Conservation (phyloP, 1,140 invertebrate genomes). For the Tenebrio molitor region DNA sequence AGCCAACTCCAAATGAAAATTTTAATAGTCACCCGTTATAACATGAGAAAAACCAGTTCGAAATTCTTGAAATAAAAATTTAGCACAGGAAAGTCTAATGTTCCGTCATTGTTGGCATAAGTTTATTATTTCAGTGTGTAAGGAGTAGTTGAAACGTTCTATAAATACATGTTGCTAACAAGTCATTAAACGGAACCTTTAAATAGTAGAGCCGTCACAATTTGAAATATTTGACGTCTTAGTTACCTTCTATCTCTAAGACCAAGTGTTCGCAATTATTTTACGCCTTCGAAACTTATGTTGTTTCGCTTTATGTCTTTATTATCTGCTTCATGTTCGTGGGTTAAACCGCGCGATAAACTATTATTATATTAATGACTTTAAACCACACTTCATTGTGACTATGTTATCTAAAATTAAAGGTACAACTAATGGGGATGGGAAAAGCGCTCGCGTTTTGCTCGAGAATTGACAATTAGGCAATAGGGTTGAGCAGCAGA, state of each 20-base stretch:
- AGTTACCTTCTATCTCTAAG: slow-evolving; percentile 40
- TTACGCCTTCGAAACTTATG: slow-evolving; percentile 43
- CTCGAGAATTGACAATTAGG: slow-evolving; percentile 25
- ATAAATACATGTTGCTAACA: slow-evolving; percentile 38
- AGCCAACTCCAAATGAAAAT: too few species aligned
- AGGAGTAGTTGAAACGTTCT: slow-evolving; percentile 36
- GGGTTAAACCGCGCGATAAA: slow-evolving; percentile 40
- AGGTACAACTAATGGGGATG: slow-evolving; percentile 40
- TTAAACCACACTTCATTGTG: slow-evolving; percentile 22
- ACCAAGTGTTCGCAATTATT: slow-evolving; percentile 46
- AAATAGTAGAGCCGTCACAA: slow-evolving; percentile 38
- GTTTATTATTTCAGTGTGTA: slow-evolving; percentile 39
- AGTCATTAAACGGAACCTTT: slow-evolving; percentile 39
- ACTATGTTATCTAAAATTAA: slow-evolving; percentile 42
- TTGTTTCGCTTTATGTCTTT: slow-evolving; percentile 41
- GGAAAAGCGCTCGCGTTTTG: slow-evolving; percentile 16
- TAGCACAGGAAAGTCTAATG: not conserved
- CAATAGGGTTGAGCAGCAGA: slow-evolving; percentile 9
- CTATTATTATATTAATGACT: slow-evolving; percentile 47
- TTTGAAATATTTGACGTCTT: slow-evolving; percentile 40
- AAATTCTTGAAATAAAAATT: not conserved
- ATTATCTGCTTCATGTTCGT: slow-evolving; percentile 43
- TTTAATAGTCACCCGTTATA: too few species aligned
- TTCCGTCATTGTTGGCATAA: slow-evolving; percentile 9
- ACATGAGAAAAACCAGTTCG: too few species aligned